A percentile compares a stretch with the other conserved stretches of the same genome.
Evolutionary conservation across 2,797 vertebrate genomes (phyloP).

Genomic region (Anas georgica): DNA sequence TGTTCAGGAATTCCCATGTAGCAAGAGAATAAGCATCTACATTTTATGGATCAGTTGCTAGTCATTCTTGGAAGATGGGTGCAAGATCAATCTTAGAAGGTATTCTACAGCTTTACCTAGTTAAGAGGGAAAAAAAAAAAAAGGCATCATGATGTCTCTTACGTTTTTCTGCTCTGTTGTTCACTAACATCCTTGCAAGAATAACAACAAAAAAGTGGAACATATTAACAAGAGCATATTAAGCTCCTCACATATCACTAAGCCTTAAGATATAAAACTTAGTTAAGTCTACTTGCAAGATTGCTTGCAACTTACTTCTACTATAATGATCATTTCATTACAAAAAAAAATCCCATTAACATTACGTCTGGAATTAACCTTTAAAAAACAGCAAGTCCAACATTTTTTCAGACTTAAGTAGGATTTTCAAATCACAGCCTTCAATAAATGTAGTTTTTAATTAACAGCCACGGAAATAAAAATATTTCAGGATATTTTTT

Average conservation of each 20-base stretch:
- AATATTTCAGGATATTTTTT: background rate
- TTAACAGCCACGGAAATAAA: background rate
- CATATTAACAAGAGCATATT: background rate
- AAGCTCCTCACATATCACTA: background rate
- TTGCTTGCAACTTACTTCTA: background rate
- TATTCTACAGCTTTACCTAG: background rate
- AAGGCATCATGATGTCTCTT: background rate
- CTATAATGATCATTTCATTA: background rate
- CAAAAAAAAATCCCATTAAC: background rate
- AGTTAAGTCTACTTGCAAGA: background rate
- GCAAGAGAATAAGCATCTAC: background rate
- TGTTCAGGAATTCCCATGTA: background rate
- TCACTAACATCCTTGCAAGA: background rate
- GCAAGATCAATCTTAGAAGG: background rate
- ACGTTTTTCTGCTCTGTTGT: background rate
- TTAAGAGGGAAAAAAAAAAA: background rate
- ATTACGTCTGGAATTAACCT: background rate
- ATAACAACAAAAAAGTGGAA: background rate
- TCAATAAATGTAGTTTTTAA: background rate
- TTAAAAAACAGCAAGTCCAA: background rate
- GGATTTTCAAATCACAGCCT: background rate
- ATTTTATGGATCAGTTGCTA: background rate
- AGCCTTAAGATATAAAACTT: background rate
- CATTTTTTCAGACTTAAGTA: background rate
- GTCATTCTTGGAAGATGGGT: background rate